These are phyloP conservation scores for Notiomystis cincta DNA, from an alignment of 2,113 vertebrate genomes.

Conservation along the genomic window DNA sequence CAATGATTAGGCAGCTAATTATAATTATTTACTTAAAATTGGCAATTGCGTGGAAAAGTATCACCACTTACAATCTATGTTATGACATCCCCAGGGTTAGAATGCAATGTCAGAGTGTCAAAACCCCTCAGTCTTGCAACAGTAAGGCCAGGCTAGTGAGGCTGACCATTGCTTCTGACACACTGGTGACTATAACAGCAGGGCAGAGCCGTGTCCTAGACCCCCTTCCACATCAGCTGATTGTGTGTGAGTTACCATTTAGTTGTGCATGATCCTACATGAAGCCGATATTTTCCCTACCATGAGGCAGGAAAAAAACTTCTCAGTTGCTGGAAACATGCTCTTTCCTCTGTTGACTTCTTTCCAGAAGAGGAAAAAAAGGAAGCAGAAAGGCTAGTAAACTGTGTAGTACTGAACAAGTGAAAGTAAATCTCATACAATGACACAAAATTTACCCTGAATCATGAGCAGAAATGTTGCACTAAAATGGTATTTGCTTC, in stretches of 20 bases:
- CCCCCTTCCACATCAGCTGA: not conserved
- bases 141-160: not conserved
- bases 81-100: not conserved
- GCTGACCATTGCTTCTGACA: not conserved
- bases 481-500: not conserved
- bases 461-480: not conserved
- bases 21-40: not conserved
- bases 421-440: not conserved
- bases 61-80: not conserved
- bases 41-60: not conserved
- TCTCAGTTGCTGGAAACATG: not conserved
- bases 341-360: not conserved
- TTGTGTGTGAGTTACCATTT: accelerated
- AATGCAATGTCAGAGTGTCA: not conserved
- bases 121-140: not conserved
- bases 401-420: not conserved
- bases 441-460: not conserved
- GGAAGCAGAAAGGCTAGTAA: not conserved
- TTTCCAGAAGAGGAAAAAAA: not conserved
- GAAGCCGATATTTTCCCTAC: not conserved
- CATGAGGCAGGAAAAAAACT: not conserved
- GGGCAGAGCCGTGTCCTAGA: not conserved
- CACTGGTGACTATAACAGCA: not conserved
- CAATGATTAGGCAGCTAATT: not conserved
- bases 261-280: not conserved